Evolutionary conservation across 2,888 invertebrate genomes (phyloP).

Genomic region (Parnassius orleans): DNA sequence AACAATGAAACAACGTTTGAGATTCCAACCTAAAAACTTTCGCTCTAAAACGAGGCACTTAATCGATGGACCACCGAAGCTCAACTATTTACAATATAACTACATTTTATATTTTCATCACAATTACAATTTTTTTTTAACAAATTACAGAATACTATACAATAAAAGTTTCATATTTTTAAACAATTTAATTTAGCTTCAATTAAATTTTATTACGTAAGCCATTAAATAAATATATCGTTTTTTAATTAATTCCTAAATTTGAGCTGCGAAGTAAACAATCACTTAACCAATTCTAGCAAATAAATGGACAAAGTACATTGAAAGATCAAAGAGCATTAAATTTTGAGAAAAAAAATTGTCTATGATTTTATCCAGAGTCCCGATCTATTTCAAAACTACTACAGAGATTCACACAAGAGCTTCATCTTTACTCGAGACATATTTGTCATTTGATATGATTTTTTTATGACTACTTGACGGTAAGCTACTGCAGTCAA

Average conservation of each 20-base stretch:
- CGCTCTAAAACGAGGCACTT: conserved; percentile 22
- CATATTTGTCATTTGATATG: too few relatives aligned
- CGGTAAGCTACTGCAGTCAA: too few relatives aligned
- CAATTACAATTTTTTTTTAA: not conserved
- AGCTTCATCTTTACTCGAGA: too few relatives aligned
- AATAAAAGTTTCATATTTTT: not conserved
- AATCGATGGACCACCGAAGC: conserved; percentile 19
- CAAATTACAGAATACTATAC: conserved; percentile 13
- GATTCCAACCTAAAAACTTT: conserved; percentile 8
- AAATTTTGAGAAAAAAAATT: not conserved
- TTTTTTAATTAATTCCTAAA: not conserved
- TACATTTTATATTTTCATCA: conserved; percentile 7
- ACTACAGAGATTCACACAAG: too few relatives aligned
- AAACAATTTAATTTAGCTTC: conserved; percentile 1
- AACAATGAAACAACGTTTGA: not conserved
- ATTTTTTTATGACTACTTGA: too few relatives aligned
- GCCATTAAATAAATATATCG: not conserved
- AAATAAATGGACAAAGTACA: not conserved
- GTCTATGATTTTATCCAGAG: too few relatives aligned
- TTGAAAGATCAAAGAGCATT: not conserved
- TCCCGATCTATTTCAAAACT: too few relatives aligned
- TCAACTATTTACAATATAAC: conserved; percentile 22
- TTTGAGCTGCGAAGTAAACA: not conserved
- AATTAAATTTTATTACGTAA: conserved; percentile 6
- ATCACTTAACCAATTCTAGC: not conserved